phyloP scores from a whole-genome alignment of 2,888 invertebrate species.

The Cenopis cana region DNA sequence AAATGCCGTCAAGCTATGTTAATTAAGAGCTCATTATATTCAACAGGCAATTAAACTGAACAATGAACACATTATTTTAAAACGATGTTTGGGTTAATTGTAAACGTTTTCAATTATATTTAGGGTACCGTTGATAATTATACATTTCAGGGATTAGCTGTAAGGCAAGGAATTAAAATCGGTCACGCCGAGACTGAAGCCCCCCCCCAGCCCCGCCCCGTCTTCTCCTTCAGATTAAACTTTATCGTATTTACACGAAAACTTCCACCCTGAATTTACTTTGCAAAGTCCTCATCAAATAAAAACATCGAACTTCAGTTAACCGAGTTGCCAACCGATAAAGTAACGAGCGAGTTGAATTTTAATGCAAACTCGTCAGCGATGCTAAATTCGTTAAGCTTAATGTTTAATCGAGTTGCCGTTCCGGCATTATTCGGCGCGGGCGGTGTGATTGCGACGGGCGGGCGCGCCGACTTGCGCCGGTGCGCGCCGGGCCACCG shows the following conservation, averaged over 20 bases:
- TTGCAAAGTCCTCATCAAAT: constrained; percentile 65
- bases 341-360: constrained; percentile 66
- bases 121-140: background rate
- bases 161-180: constrained; percentile 13
- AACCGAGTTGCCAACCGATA: constrained; percentile 68
- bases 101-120: background rate
- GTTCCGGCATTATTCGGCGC: constrained; percentile 37
- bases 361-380: constrained; percentile 59
- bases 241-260: constrained; percentile 65
- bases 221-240: constrained; percentile 55
- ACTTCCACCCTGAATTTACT: constrained; percentile 64
- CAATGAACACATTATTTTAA: background rate
- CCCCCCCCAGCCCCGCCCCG: constrained; percentile 2
- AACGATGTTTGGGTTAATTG: background rate
- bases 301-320: constrained; percentile 67
- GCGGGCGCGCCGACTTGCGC: background rate
- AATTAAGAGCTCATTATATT: constrained; percentile 19
- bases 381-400: constrained; percentile 52
- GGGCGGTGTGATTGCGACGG: constrained; percentile 8
- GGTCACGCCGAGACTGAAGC: constrained; percentile 15
- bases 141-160: constrained; percentile 3
- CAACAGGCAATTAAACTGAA: background rate
- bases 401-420: constrained; percentile 51
- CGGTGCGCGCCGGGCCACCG: background rate
- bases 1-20: too few relatives aligned